phyloP scores from a whole-genome alignment of 2,113 vertebrate genomes.

The Equus przewalskii region DNA sequence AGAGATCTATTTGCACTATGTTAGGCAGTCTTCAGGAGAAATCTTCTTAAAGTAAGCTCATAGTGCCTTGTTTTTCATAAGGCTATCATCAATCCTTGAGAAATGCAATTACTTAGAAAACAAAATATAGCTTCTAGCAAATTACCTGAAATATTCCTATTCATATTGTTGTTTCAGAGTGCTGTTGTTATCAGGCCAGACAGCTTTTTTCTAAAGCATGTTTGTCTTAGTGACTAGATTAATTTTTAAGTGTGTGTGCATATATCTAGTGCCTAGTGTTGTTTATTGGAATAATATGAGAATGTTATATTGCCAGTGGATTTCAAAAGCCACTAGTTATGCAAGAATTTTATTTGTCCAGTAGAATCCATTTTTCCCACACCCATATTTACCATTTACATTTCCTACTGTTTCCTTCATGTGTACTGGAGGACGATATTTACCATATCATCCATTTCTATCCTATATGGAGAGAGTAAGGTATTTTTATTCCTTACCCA shows the following conservation, averaged over 20 bases:
- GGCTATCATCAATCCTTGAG: conserved; percentile 73
- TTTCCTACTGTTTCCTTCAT: not conserved
- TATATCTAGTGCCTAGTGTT: not conserved
- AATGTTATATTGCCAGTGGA: not conserved
- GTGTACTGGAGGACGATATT: not conserved
- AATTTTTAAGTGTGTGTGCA: conserved; percentile 54
- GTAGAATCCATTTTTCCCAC: not conserved
- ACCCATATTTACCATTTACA: not conserved
- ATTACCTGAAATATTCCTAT: conserved; percentile 75
- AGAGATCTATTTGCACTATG: conserved; percentile 39
- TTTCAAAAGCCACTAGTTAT: conserved; percentile 19
- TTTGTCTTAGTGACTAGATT: conserved; percentile 62
- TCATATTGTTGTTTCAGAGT: conserved; percentile 57
- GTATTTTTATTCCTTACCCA: conserved; percentile 1
- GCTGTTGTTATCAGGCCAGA: conserved; percentile 42
- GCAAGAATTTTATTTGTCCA: conserved; percentile 44
- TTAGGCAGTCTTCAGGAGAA: conserved; percentile 52
- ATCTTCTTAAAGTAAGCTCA: conserved; percentile 53
- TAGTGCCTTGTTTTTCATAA: conserved; percentile 68
- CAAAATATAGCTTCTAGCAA: conserved; percentile 75
- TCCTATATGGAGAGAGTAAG: not conserved
- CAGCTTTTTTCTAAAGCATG: conserved; percentile 39
- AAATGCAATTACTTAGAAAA: conserved; percentile 78
- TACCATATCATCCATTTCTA: not conserved
- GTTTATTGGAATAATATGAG: conserved; percentile 47